These are phyloP conservation scores for Sus cebifrons DNA, from an alignment of 2,797 vertebrate species.

Conservation along the genomic window DNA sequence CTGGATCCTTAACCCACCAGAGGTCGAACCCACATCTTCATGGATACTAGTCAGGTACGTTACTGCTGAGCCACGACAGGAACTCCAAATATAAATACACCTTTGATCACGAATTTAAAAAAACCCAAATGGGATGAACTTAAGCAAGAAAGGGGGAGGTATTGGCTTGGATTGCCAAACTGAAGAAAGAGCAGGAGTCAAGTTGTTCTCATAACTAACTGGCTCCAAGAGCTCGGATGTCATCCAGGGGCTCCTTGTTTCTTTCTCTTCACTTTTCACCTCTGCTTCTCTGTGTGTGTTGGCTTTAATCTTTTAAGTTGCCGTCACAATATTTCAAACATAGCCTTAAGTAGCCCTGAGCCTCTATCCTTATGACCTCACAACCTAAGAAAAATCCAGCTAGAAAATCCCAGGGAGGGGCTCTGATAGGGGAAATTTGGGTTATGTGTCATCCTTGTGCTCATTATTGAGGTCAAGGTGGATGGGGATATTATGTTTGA, in stretches of 20 bases:
- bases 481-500: not conserved
- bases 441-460: constrained; percentile 21
- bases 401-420: not conserved
- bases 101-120: too few relatives aligned
- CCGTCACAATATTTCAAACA: not conserved
- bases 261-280: constrained; percentile 26
- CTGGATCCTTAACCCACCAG: too few relatives aligned
- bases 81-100: too few relatives aligned
- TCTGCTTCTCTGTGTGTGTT: constrained; percentile 24
- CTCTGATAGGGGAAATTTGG: not conserved
- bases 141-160: not conserved
- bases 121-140: not conserved
- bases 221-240: not conserved
- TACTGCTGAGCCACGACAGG: too few relatives aligned
- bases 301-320: constrained; percentile 41
- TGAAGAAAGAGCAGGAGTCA: not conserved
- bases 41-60: too few relatives aligned
- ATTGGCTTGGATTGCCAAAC: not conserved
- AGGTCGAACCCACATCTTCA: too few relatives aligned
- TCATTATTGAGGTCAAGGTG: not conserved
- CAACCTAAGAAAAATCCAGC: constrained; percentile 4
- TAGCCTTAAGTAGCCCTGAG: not conserved
- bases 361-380: not conserved
- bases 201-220: not conserved
- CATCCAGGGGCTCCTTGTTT: not conserved